phyloP scores from a whole-genome alignment of 1,140 invertebrate genomes.

The Hirudo medicinalis region DNA sequence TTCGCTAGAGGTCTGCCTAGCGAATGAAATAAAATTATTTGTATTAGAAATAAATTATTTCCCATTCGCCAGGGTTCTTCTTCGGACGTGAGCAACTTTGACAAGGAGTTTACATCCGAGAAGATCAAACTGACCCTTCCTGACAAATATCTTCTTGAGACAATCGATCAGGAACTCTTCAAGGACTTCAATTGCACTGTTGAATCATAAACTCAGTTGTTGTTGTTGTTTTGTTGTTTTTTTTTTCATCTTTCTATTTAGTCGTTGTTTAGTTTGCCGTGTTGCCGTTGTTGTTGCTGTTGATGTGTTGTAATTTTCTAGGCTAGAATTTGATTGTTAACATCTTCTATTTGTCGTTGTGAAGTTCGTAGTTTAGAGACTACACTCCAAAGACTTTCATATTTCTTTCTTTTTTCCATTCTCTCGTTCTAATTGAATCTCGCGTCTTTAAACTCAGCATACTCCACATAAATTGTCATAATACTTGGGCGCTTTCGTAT shows the following conservation, averaged over 20 bases:
- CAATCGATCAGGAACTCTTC: slow-evolving; percentile 94
- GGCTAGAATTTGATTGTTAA: background rate
- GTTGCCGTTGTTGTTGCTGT: background rate
- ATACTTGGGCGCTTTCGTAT: too few relatives aligned
- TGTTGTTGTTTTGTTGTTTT: background rate
- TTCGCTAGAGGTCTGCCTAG: too few relatives aligned
- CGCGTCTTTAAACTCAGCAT: too few relatives aligned
- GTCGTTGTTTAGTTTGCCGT: background rate
- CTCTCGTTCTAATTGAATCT: too few relatives aligned
- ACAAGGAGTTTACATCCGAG: slow-evolving; percentile 86
- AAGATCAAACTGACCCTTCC: slow-evolving; percentile 77
- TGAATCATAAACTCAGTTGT: slow-evolving; percentile 48
- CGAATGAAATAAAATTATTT: too few relatives aligned
- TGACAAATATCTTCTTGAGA: slow-evolving; percentile 74
- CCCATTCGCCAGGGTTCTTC: slow-evolving; percentile 60
- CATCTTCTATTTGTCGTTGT: too few relatives aligned
- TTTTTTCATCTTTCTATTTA: too few relatives aligned
- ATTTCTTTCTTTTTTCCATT: too few relatives aligned
- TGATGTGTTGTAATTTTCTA: background rate
- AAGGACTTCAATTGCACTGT: slow-evolving; percentile 69
- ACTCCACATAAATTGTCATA: too few relatives aligned
- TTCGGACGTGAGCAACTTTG: slow-evolving; percentile 91
- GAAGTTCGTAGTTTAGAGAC: too few relatives aligned
- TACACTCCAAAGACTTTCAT: too few relatives aligned
- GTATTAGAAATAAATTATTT: slow-evolving; percentile 15